Percentiles rank a stretch among this genome's conserved stretches.
Conservation (phyloP, 2,113 vertebrate genomes). For the Lucifuga dentata region DNA sequence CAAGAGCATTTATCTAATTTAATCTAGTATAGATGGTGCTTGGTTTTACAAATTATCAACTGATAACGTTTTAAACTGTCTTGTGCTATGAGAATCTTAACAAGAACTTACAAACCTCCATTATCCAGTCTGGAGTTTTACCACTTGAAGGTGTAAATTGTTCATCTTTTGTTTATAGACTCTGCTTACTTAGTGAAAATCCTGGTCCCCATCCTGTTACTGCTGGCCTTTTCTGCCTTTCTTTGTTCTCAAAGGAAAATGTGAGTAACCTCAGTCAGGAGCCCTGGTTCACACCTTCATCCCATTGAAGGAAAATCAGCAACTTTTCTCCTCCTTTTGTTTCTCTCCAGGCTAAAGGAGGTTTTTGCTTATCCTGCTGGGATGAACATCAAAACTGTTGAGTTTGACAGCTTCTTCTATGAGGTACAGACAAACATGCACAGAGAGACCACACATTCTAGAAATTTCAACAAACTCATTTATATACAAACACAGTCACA, state of each 20-base stretch:
- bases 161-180: slow-evolving; percentile 41
- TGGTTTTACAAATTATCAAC: too few relatives aligned
- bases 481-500: too few relatives aligned
- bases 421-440: slow-evolving; percentile 54
- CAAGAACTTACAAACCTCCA: not conserved
- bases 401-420: slow-evolving; percentile 61
- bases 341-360: slow-evolving; percentile 21
- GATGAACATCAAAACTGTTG: slow-evolving; percentile 59
- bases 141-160: too few relatives aligned
- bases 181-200: slow-evolving; percentile 34
- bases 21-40: too few relatives aligned
- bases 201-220: slow-evolving; percentile 55
- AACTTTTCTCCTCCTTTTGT: not conserved
- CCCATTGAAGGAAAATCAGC: not conserved
- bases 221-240: slow-evolving; percentile 53
- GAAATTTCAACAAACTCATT: too few relatives aligned
- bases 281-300: not conserved
- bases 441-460: not conserved
- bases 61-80: too few relatives aligned
- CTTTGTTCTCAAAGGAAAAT: slow-evolving; percentile 58
- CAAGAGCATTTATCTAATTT: too few relatives aligned
- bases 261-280: slow-evolving; percentile 44
- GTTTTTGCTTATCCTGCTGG: slow-evolving; percentile 61
- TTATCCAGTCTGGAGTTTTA: not conserved
- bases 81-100: not conserved